Conservation (phyloP, 2,113 vertebrate genomes). For the Phalacrocorax pelagicus region DNA sequence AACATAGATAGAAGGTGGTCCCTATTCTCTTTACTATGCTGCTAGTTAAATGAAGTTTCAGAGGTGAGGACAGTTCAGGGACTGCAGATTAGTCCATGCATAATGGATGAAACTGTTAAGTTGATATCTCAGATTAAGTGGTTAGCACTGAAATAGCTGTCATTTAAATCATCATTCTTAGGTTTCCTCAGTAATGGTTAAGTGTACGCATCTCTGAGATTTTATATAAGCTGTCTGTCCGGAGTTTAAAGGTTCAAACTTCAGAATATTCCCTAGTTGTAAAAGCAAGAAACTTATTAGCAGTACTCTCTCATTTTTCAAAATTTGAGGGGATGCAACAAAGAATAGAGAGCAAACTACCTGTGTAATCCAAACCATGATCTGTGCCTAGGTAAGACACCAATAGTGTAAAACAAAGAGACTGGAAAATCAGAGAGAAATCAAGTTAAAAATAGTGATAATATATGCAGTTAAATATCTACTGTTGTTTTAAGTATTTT, state of each 20-base stretch:
- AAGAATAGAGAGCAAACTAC: not conserved
- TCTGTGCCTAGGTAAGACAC: not conserved
- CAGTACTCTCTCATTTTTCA: not conserved
- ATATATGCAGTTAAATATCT: not conserved
- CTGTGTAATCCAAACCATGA: not conserved
- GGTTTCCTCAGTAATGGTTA: not conserved
- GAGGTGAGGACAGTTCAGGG: slow-evolving; percentile 36
- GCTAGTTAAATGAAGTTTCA: not conserved
- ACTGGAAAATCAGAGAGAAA: not conserved
- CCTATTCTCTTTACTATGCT: not conserved
- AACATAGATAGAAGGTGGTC: not conserved
- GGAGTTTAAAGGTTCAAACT: not conserved
- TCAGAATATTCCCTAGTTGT: not conserved
- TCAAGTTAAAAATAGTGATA: not conserved
- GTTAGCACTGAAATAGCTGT: slow-evolving; percentile 35
- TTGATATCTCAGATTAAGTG: slow-evolving; percentile 21
- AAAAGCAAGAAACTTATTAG: not conserved
- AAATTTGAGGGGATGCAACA: not conserved
- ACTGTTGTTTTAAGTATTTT: not conserved
- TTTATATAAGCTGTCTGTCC: not conserved
- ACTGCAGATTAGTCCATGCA: not conserved
- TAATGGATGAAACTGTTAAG: slow-evolving; percentile 36
- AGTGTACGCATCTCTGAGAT: not conserved
- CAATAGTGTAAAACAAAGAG: not conserved
- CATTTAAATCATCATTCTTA: slow-evolving; percentile 33